Evolutionary conservation across 1,140 invertebrate genomes (phyloP), one percentile per base, ranked within the genome.

Genomic region (Papilio aristodemus): DNA sequence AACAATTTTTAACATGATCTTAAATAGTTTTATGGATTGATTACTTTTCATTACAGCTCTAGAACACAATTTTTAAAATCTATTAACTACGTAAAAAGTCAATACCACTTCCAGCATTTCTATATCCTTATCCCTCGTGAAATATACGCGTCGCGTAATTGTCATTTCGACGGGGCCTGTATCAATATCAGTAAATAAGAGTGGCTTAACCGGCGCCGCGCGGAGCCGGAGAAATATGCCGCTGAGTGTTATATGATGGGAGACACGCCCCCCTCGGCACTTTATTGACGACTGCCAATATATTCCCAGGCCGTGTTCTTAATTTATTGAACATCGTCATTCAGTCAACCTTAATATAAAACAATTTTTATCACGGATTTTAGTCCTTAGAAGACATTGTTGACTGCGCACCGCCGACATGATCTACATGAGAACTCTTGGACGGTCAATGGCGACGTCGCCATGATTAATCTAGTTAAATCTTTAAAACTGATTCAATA

Each of bases 171-270:
- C 63, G 63, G 63, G 39, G 74, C 73, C 74, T 75, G 78, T 84
- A 85, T 85, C 80, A 81, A 84, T 85, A 85, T 76, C 77, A 80
- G 82, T 78, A 81, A 81, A 82, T 83, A 79, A 66, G 63, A 66
- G 63, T 22, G 63, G 63, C 63, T 66, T 66, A 66, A 66, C 63
- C 63, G 63, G 36, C n/a, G 63, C 63, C 32, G n/a, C 32, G 32
- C 32, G 58, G 14, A 59, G 58, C 41, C 14, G 22, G 38, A 66
- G 63, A 66, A 66, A 66, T 66, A 66, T 66, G 63, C 41, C 63
- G 25, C 13, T n/a, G 41, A 50, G 63, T 64, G 39, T 46, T 64
- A 64, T 66, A 66, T 66, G 63, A 50, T 66, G 32, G 63, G 25
- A 19, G 10, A n/a, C 39, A 27, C 38, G 60, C 38, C 14, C 17